Percentiles rank a stretch among this genome's conserved stretches.
These are phyloP conservation scores for Sinella curviseta DNA, from an alignment of 1,140 invertebrate genomes.

Conservation along the genomic window DNA sequence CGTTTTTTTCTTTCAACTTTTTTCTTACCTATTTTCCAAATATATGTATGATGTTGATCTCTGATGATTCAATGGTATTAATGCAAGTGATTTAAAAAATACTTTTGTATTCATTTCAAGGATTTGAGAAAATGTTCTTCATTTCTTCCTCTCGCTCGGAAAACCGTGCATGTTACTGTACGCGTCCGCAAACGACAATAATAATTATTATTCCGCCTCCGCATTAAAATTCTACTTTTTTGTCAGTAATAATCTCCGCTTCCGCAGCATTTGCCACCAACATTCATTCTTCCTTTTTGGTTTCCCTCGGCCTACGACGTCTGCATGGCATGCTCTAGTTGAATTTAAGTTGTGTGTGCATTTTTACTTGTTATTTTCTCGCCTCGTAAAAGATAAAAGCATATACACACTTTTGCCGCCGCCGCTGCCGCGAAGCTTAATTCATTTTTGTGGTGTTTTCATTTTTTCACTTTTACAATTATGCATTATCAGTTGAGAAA, in stretches of 20 bases:
- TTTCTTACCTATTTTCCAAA: slow-evolving; percentile 17
- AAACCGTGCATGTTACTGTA: too few relatives aligned
- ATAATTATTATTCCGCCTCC: background rate
- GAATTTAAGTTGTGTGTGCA: too few relatives aligned
- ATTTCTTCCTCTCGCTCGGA: too few relatives aligned
- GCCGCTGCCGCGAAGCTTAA: too few relatives aligned
- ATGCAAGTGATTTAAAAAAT: slow-evolving; percentile 1
- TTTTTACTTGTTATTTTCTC: background rate
- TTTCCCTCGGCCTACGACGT: too few relatives aligned
- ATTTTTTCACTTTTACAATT: background rate
- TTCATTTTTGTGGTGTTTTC: background rate
- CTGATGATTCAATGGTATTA: background rate
- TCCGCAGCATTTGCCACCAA: too few relatives aligned
- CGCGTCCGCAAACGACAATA: too few relatives aligned
- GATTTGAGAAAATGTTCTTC: background rate
- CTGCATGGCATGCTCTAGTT: too few relatives aligned
- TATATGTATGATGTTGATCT: slow-evolving; percentile 18
- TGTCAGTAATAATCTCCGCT: background rate
- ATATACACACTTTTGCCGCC: too few relatives aligned
- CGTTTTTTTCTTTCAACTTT: background rate
- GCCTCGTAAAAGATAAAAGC: background rate
- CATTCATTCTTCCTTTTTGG: too few relatives aligned
- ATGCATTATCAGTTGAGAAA: background rate
- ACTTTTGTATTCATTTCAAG: slow-evolving; percentile 11
- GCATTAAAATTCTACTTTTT: background rate